Evolutionary conservation across 2,888 invertebrate genomes (phyloP).

Genomic region (Archaeoteleia sp.): DNA sequence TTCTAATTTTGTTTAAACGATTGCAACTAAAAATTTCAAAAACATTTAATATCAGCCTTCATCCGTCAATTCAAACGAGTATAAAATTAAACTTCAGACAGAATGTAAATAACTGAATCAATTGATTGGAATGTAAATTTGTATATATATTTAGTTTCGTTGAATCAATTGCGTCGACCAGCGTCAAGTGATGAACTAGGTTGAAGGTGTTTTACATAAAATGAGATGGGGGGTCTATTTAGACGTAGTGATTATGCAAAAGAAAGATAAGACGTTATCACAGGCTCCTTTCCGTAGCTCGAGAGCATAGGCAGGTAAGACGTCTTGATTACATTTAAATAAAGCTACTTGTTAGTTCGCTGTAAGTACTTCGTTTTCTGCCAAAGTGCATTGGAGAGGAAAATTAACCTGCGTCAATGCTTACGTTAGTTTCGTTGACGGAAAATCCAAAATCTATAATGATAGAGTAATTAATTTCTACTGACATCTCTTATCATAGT

Average conservation of each 20-base stretch:
- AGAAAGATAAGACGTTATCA: slow-evolving; percentile 25
- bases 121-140: too few species aligned
- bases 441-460: background rate
- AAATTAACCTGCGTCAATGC: slow-evolving; percentile 13
- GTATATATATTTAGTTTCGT: too few species aligned
- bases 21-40: too few species aligned
- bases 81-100: too few species aligned
- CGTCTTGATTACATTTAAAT: slow-evolving; percentile 15
- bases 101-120: too few species aligned
- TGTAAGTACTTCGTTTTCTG: slow-evolving; percentile 7
- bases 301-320: slow-evolving; percentile 11
- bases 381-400: slow-evolving; percentile 10
- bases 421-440: slow-evolving; percentile 2
- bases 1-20: too few species aligned
- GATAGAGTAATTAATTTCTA: slow-evolving; percentile 3
- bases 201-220: background rate
- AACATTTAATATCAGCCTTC: too few species aligned
- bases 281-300: slow-evolving; percentile 6
- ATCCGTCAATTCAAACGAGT: too few species aligned
- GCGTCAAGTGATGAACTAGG: too few species aligned
- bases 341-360: slow-evolving; percentile 13
- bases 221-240: slow-evolving; percentile 1
- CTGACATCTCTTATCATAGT: too few species aligned
- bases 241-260: slow-evolving; percentile 26
- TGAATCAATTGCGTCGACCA: too few species aligned